phyloP scores from a whole-genome alignment of 2,113 vertebrate genomes.

The Rhinoptilus africanus region DNA sequence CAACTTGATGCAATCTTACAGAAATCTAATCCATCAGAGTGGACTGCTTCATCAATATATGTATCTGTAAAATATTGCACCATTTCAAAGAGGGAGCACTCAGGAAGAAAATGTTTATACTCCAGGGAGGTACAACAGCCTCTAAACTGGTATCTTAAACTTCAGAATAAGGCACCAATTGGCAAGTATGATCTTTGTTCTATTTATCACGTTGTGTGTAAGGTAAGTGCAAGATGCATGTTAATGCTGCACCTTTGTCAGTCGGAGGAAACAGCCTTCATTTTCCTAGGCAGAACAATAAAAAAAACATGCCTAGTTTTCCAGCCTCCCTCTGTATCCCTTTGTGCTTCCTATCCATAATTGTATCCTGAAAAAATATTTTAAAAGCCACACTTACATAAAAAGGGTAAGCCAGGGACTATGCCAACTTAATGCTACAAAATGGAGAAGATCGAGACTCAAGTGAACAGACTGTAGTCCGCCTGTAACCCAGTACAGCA shows the following conservation, averaged over 20 bases:
- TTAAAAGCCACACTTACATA: not conserved
- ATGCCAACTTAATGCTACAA: not conserved
- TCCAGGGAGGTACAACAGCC: not conserved
- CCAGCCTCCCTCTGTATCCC: not conserved
- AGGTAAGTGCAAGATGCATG: not conserved
- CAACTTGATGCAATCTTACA: constrained; percentile 22
- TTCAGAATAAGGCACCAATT: constrained; percentile 42
- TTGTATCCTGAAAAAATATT: not conserved
- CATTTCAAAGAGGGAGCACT: not conserved
- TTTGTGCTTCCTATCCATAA: constrained; percentile 4
- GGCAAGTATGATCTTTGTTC: not conserved
- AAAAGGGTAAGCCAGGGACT: not conserved
- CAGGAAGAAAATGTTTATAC: not conserved
- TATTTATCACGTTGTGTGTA: not conserved
- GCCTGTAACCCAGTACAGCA: not conserved
- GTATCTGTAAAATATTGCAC: constrained; percentile 18
- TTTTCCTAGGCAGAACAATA: not conserved
- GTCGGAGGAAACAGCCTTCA: not conserved
- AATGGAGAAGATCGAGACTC: not conserved
- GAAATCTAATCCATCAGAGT: not conserved
- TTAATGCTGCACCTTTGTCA: not conserved
- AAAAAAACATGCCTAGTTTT: not conserved
- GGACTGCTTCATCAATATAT: not conserved
- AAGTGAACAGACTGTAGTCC: not conserved
- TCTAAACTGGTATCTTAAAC: not conserved